Base-by-base conservation (phyloP, 2,797 vertebrate genomes). In the Chloroceryle amazona region DNA sequence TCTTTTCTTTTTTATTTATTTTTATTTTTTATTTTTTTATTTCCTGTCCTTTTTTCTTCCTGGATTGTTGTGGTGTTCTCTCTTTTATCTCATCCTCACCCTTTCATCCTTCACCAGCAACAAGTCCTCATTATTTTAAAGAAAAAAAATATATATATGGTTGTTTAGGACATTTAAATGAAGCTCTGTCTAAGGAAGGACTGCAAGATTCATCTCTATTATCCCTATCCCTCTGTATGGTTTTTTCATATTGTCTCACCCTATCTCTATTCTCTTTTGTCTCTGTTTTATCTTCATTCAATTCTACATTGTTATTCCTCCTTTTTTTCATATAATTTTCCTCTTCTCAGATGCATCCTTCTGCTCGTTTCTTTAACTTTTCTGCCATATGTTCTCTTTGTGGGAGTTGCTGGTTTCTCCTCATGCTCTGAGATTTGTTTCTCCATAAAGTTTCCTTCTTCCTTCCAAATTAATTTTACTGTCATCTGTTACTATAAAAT, bases 401-500 rank as follows among this genome's bases (percentile, higher is more conserved):
- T 89, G 73, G 51, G 86, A 84, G 86, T 92, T 33, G 42, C 61
- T 58, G 11, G 3, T 84, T 94, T 79, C 23, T 46, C 54, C 39
- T 83, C 1, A 2, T 70, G 67, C 60, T 72, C 51, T 63, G 67
- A 90, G 74, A 73, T 46, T 78, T 65, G 25, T 60, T 19, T 70
- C 18, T 84, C 78, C 47, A 26, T 39, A 37, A 93, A 84, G 63
- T 66, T 89, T 37, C 55, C 86, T 79, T 73, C 47, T 76, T 89
- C 67, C 41, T 80, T 78, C 52, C 86, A 89, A 73, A 93, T 80
- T 80, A 17, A 76, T 93, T 93, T 93, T 62, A 47, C 35, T 84
- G n/a, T 90, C 88, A 75, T 90, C 65, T 92, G 73, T 89, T 94
- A 68, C 51, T 65, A 55, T 75, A 74, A 92, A 95, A 94, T 96